Evolutionary conservation across 2,888 invertebrate species (phyloP).

Genomic region (Barypeithes pellucidus): DNA sequence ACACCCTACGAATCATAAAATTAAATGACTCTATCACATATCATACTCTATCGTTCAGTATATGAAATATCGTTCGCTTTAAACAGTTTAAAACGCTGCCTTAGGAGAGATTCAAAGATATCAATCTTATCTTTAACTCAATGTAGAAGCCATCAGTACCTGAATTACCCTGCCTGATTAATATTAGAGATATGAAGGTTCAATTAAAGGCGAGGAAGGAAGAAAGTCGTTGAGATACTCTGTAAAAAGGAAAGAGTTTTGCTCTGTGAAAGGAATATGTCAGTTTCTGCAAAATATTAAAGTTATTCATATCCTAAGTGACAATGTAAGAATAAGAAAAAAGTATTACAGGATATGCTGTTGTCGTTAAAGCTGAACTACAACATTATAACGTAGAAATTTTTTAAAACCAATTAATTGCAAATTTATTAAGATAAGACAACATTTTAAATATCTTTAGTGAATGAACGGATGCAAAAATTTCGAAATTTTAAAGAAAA

Average conservation of each 20-base stretch:
- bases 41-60: not conserved
- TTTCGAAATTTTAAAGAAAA: too few relatives aligned
- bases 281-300: too few relatives aligned
- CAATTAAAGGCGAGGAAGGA: slow-evolving; percentile 12
- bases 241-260: not conserved
- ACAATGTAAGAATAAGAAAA: too few relatives aligned
- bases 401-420: too few relatives aligned
- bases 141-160: slow-evolving; percentile 22
- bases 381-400: too few relatives aligned
- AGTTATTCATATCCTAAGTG: too few relatives aligned
- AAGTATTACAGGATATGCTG: too few relatives aligned
- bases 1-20: too few relatives aligned
- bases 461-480: too few relatives aligned
- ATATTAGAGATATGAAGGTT: slow-evolving; percentile 5
- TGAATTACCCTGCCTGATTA: slow-evolving; percentile 10
- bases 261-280: not conserved
- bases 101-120: slow-evolving; percentile 5
- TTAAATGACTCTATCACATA: not conserved
- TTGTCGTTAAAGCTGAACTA: too few relatives aligned
- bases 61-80: slow-evolving; percentile 7
- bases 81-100: slow-evolving; percentile 5
- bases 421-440: too few relatives aligned
- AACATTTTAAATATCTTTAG: too few relatives aligned
- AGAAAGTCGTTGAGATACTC: not conserved
- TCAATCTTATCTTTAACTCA: slow-evolving; percentile 13